Evolutionary conservation across 2,113 vertebrate genomes (phyloP).

Genomic region (Sturnus vulgaris): DNA sequence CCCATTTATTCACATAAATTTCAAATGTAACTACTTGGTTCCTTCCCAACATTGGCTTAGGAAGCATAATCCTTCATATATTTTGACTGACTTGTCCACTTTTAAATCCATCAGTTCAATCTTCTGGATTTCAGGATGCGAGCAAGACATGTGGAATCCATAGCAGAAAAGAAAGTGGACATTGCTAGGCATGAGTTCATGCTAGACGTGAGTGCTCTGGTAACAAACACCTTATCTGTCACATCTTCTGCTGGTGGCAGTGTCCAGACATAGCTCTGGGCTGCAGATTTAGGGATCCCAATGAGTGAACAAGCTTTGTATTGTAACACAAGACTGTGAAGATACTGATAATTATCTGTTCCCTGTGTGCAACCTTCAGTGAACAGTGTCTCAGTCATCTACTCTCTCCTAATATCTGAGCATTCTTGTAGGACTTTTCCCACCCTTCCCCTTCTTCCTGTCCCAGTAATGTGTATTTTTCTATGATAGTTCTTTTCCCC

Average conservation of each 20-base stretch:
- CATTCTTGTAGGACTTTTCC: not conserved
- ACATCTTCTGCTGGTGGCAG: not conserved
- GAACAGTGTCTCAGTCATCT: not conserved
- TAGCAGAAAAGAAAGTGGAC: not conserved
- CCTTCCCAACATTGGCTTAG: not conserved
- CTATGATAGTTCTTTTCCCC: not conserved
- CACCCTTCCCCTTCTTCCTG: not conserved
- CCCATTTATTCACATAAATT: not conserved
- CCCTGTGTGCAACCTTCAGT: not conserved
- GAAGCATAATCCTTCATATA: not conserved
- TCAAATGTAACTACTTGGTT: not conserved
- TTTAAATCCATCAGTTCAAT: not conserved
- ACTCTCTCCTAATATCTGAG: not conserved
- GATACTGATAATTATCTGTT: not conserved
- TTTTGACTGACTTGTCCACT: not conserved
- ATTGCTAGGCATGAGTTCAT: not conserved
- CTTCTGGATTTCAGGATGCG: not conserved
- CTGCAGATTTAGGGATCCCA: not conserved
- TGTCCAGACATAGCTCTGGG: not conserved
- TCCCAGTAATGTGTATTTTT: not conserved
- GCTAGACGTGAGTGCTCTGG: not conserved
- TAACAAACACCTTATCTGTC: not conserved
- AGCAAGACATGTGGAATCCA: not conserved
- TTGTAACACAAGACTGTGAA: not conserved
- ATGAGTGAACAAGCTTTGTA: not conserved